A percentile compares a stretch with the other conserved stretches of the same genome.
Evolutionary conservation across 2,888 invertebrate species (phyloP).

Genomic region (Acrobeloides nanus): DNA sequence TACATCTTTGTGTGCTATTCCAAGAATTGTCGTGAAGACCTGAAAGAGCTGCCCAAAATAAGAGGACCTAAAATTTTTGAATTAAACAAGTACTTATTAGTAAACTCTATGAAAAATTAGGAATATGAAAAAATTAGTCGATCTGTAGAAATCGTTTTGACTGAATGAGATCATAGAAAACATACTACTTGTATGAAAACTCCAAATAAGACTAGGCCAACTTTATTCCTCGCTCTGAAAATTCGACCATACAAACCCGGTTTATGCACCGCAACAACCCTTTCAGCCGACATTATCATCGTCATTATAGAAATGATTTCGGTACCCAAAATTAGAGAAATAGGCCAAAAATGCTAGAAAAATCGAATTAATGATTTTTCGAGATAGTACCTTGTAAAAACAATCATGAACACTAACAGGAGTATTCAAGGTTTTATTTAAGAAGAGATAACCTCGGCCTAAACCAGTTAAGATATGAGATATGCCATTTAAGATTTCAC

Average conservation of each 20-base stretch:
- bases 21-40: slow-evolving; percentile 13
- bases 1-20: slow-evolving; percentile 29
- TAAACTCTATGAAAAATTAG: too few species aligned
- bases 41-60: slow-evolving; percentile 23
- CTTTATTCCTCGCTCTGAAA: slow-evolving; percentile 22
- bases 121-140: too few species aligned
- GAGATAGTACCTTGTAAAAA: too few species aligned
- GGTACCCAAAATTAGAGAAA: slow-evolving; percentile 35
- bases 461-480: slow-evolving; percentile 16
- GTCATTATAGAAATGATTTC: slow-evolving; percentile 38
- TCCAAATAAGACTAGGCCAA: slow-evolving; percentile 8
- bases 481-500: slow-evolving; percentile 35
- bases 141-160: too few species aligned
- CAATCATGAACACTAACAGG: slow-evolving; percentile 17
- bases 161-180: too few species aligned
- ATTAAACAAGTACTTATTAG: too few species aligned
- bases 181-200: too few species aligned
- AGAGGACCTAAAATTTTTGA: slow-evolving; percentile 26
- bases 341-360: slow-evolving; percentile 34
- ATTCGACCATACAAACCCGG: slow-evolving; percentile 29
- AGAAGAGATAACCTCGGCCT: slow-evolving; percentile 12
- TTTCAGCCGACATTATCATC: slow-evolving; percentile 31
- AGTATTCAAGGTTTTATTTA: slow-evolving; percentile 7
- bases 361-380: too few species aligned
- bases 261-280: slow-evolving; percentile 28